A percentile compares a stretch with the other conserved stretches of the same genome.
These are phyloP conservation scores for Carcharodon carcharias DNA, from an alignment of 2,797 vertebrate species.

Conservation along the genomic window DNA sequence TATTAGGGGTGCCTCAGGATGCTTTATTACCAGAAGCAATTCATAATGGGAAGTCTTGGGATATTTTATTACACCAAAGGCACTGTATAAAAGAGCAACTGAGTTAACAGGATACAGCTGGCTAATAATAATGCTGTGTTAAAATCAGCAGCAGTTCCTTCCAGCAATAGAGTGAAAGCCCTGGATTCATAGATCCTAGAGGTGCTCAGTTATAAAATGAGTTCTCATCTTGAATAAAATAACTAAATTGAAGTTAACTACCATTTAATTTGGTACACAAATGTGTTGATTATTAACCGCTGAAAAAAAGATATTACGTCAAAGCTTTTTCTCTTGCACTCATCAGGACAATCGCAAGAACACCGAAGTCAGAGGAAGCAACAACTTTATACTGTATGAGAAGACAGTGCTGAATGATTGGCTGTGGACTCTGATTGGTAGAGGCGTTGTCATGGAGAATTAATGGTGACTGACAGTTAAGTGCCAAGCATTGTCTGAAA, in stretches of 20 bases:
- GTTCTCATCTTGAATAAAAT: conserved; percentile 5
- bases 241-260: not conserved
- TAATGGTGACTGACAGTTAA: too few relatives aligned
- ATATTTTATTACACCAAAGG: not conserved
- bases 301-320: too few relatives aligned
- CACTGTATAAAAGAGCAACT: not conserved
- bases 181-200: not conserved
- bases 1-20: not conserved
- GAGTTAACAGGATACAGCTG: not conserved
- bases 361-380: too few relatives aligned
- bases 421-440: too few relatives aligned
- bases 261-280: not conserved
- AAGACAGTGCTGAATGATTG: too few relatives aligned
- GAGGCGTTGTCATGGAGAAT: too few relatives aligned
- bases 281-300: not conserved
- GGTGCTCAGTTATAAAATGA: not conserved
- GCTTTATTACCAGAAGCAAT: not conserved
- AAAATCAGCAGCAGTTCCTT: not conserved
- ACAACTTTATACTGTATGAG: too few relatives aligned
- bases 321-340: too few relatives aligned
- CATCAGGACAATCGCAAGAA: too few relatives aligned
- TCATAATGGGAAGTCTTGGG: not conserved
- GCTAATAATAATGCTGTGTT: not conserved
- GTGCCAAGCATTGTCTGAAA: too few relatives aligned
- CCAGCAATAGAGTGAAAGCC: not conserved